Evolutionary conservation across 2,113 vertebrate species (phyloP).

Genomic region (Notothenia rossii): DNA sequence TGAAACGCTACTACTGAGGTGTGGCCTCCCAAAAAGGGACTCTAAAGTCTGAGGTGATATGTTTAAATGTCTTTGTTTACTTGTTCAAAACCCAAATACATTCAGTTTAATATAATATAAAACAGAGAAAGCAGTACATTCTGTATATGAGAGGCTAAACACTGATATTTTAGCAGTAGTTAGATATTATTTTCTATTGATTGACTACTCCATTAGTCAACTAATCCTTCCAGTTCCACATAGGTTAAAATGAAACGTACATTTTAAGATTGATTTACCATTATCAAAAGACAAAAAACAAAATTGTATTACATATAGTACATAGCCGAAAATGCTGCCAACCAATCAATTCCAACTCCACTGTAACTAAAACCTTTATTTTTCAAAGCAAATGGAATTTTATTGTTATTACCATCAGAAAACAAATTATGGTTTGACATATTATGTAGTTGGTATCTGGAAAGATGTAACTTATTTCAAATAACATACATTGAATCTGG

Average conservation of each 20-base stretch:
- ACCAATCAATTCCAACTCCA: neutral
- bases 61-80: too few relatives aligned
- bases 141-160: too few relatives aligned
- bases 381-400: neutral
- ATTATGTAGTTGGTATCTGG: neutral
- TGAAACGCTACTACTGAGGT: neutral
- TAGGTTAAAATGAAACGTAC: neutral
- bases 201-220: too few relatives aligned
- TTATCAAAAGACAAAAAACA: neutral
- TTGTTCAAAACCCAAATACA: too few relatives aligned
- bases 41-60: neutral
- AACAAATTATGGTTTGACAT: neutral
- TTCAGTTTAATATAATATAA: too few relatives aligned
- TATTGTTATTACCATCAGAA: neutral
- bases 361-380: neutral
- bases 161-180: too few relatives aligned
- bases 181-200: too few relatives aligned
- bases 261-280: neutral
- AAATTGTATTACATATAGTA: neutral
- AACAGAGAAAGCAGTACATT: too few relatives aligned
- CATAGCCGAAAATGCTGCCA: neutral
- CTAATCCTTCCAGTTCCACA: neutral
- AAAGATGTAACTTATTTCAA: neutral
- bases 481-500: neutral
- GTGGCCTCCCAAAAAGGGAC: neutral